Base-by-base conservation (phyloP, 2,113 vertebrate species). In the Zapornia atra region DNA sequence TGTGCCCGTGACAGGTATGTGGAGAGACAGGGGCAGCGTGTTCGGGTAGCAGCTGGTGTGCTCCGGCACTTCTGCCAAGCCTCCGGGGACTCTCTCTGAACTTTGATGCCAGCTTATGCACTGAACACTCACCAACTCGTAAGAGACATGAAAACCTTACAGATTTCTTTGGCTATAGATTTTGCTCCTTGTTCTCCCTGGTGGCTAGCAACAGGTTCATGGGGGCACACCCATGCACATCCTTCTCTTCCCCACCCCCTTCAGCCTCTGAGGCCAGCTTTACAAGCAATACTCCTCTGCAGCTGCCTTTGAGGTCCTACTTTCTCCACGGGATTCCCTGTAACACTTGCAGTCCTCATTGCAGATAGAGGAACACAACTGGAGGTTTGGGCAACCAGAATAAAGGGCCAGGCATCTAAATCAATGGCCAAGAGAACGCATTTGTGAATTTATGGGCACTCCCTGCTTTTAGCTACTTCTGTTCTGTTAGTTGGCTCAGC, bases 381-480 rank as follows among this genome's bases (percentile, higher is more conserved):
- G 59, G 73, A 92, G 26, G 20, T 63, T 86, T 92, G 76, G 75
- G 59, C 68, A 91, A 73, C 18, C 0, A 1, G 68, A 90, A 88
- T 71, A 86, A 82, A 88, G 73, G 80, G 38, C 34, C 53, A 81
- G 91, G 64, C 53, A 65, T 24, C 28, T 68, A 76, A 96, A 96
- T 78, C 79, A 84, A 81, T 31, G 48, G 73, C 69, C 69, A 57
- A 93, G 91, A 61, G 57, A 89, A 57, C 1, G 2, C 73, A 61
- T 75, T 93, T 69, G 78, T 72, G 86, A 73, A 76, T 94, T 92
- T 94, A 94, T 48, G 73, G 92, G 60, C 44, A 25, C 61, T 94
- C 86, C 65, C 69, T 66, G 90, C 72, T 94, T 93, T 94, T 84
- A 91, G 90, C 88, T 72, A 9, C 70, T 86, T 87, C 77, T 85